These are phyloP conservation scores for Macrobrachium rosenbergii DNA, from an alignment of 1,140 invertebrate species.

Conservation along the genomic window DNA sequence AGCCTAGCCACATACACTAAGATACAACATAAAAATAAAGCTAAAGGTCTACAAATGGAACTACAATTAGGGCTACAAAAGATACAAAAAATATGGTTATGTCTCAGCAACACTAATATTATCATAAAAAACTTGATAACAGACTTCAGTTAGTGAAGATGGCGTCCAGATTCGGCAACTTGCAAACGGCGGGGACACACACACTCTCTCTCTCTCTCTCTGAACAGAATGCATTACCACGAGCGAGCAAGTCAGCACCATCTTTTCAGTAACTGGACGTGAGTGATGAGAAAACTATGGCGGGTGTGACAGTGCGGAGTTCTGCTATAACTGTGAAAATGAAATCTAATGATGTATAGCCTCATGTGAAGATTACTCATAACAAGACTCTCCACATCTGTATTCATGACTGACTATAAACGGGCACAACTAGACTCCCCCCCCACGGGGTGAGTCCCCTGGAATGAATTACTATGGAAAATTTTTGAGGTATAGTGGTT, in stretches of 20 bases:
- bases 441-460: conserved; percentile 35
- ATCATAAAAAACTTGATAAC: too few species aligned
- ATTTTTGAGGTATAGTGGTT: conserved; percentile 59
- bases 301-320: conserved; percentile 34
- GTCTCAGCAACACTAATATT: too few species aligned
- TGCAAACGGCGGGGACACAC: too few species aligned
- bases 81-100: too few species aligned
- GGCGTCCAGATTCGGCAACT: neutral
- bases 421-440: conserved; percentile 53
- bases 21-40: too few species aligned
- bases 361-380: conserved; percentile 11
- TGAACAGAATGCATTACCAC: too few species aligned
- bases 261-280: conserved; percentile 23
- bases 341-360: conserved; percentile 24
- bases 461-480: conserved; percentile 62
- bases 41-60: too few species aligned
- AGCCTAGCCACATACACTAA: too few species aligned
- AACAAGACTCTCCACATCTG: conserved; percentile 22
- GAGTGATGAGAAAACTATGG: conserved; percentile 38
- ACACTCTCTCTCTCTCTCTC: too few species aligned
- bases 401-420: conserved; percentile 34
- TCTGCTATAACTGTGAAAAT: conserved; percentile 17
- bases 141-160: neutral
- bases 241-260: conserved; percentile 2
- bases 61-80: too few species aligned